Evolutionary conservation across 1,140 invertebrate genomes (phyloP).

Genomic region (Ceratoteleas bidentatus): DNA sequence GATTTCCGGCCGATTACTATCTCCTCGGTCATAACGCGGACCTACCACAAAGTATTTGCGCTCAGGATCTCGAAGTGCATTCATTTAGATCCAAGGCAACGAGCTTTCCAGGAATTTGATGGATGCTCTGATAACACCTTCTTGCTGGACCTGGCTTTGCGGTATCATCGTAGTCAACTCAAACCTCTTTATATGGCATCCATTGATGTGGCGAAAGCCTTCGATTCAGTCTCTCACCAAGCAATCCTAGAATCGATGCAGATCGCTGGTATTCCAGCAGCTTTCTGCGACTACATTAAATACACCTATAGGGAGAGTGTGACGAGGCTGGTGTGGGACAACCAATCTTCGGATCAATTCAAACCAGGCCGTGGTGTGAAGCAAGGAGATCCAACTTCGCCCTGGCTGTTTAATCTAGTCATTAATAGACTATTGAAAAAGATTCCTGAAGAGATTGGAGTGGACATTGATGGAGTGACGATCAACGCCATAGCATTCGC

Average conservation of each 20-base stretch:
- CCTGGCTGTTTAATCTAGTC: conserved; percentile 65
- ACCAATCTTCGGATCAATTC: too few relatives aligned
- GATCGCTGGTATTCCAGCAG: background rate
- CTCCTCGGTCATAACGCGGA: too few relatives aligned
- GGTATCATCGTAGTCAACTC: background rate
- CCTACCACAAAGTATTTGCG: too few relatives aligned
- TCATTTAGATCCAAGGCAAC: conserved; percentile 19
- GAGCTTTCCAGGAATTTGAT: conserved; percentile 58
- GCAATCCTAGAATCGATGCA: background rate
- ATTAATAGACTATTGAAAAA: conserved; percentile 46
- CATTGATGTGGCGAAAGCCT: conserved; percentile 1
- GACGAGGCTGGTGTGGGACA: background rate
- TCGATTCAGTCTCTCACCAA: background rate
- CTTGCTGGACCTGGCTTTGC: background rate
- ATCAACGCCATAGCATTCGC: background rate
- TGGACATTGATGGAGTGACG: background rate
- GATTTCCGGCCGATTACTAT: too few relatives aligned
- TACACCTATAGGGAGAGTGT: background rate
- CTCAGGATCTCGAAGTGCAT: too few relatives aligned
- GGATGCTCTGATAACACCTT: conserved; percentile 65
- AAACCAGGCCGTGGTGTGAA: background rate
- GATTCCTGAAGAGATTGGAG: background rate
- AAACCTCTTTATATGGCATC: background rate
- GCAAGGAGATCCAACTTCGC: conserved; percentile 67
- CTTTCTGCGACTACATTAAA: background rate